Evolutionary conservation across 2,888 invertebrate species (phyloP).

Genomic region (Clitarchus hookeri): DNA sequence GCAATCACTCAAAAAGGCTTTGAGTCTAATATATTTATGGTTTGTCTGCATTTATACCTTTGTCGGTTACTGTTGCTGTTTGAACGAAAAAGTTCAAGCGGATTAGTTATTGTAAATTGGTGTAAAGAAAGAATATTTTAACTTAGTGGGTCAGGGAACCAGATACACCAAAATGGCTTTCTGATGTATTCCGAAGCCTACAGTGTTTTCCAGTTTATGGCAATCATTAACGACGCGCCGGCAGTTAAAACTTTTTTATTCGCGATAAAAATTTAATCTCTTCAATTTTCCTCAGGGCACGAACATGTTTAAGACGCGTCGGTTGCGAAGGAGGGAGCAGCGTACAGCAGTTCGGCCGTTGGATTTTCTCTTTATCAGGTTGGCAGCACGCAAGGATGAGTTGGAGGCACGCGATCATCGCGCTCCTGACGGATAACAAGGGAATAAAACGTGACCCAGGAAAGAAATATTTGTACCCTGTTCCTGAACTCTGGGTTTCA

Average conservation of each 20-base stretch:
- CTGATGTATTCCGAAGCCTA: not conserved
- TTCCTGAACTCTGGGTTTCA: too few relatives aligned
- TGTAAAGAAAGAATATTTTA: not conserved
- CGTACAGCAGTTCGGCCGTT: not conserved
- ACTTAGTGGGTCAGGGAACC: not conserved
- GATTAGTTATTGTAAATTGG: not conserved
- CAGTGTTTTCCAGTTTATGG: not conserved
- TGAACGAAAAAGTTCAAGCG: not conserved
- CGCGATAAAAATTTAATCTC: conserved; percentile 3
- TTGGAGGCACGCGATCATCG: not conserved
- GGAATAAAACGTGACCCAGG: not conserved
- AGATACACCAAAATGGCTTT: not conserved
- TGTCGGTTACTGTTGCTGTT: too few relatives aligned
- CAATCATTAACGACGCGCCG: not conserved
- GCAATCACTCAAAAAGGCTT: too few relatives aligned
- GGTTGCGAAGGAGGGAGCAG: not conserved
- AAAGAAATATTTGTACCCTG: not conserved
- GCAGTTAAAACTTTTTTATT: not conserved
- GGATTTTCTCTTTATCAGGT: conserved; percentile 14
- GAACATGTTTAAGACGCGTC: conserved; percentile 14
- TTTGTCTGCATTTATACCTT: too few relatives aligned
- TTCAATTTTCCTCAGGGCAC: not conserved
- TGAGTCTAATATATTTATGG: too few relatives aligned
- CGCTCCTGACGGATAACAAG: not conserved
- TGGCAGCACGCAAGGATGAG: conserved; percentile 14